Conservation (phyloP, 2,797 vertebrate genomes). For the Melanotaenia maccullochi region DNA sequence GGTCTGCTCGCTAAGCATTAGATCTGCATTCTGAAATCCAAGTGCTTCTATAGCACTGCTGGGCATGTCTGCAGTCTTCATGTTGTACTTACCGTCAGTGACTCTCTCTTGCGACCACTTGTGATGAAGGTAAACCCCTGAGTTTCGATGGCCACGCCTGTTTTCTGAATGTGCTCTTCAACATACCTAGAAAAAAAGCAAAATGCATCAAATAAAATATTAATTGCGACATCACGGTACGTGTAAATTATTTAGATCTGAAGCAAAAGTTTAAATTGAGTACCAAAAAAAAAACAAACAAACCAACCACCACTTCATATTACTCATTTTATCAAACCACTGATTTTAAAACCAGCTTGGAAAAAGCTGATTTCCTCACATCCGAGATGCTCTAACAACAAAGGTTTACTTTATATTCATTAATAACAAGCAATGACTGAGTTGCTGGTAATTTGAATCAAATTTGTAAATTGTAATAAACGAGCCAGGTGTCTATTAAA, state of each 20-base stretch:
- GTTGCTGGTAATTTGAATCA: not conserved
- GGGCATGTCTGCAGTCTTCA: not conserved
- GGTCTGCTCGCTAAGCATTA: constrained; percentile 5
- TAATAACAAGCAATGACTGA: not conserved
- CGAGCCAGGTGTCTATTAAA: not conserved
- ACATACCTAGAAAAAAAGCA: constrained; percentile 78
- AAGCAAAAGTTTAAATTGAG: not conserved
- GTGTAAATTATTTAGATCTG: not conserved
- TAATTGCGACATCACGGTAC: not conserved
- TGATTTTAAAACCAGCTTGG: not conserved
- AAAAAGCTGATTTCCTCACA: not conserved
- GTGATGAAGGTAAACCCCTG: constrained; percentile 87
- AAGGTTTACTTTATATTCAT: not conserved
- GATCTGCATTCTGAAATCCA: not conserved
- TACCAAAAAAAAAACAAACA: not conserved
- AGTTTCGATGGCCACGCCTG: constrained; percentile 86
- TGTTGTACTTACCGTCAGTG: constrained; percentile 79
- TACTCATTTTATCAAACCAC: not conserved
- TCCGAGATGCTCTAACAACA: not conserved
- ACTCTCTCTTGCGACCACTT: constrained; percentile 86
- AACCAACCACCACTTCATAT: not conserved
- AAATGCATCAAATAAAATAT: not conserved
- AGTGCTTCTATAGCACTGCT: not conserved
- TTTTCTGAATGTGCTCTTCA: constrained; percentile 88
- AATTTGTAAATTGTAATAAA: not conserved